phyloP scores from a whole-genome alignment of 2,888 invertebrate genomes.

The Phyllotreta striolata region DNA sequence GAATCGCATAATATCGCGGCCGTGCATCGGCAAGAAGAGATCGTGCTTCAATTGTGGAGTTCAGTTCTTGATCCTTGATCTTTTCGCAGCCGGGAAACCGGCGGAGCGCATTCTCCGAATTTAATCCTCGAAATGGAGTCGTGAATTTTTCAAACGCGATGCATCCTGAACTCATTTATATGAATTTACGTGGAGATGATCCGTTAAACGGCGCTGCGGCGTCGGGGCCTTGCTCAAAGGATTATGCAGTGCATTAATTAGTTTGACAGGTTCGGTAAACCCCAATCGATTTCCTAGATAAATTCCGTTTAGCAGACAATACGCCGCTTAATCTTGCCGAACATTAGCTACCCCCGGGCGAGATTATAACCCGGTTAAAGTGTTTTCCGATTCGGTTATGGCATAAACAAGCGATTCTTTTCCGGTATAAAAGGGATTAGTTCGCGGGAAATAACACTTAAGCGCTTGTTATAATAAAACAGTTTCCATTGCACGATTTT shows the following conservation, averaged over 20 bases:
- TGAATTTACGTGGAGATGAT: not conserved
- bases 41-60: constrained; percentile 39
- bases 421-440: not conserved
- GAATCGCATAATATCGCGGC: constrained; percentile 36
- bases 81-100: not conserved
- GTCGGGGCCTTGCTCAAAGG: constrained; percentile 16
- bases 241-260: constrained; percentile 31
- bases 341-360: constrained; percentile 20
- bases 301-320: constrained; percentile 30
- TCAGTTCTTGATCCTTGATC: constrained; percentile 30
- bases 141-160: too few species aligned
- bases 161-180: too few species aligned
- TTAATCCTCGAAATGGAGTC: too few species aligned
- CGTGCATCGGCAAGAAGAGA: constrained; percentile 39
- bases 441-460: too few species aligned
- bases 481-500: too few species aligned
- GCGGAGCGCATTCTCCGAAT: too few species aligned
- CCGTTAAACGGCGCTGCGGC: constrained; percentile 5
- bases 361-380: constrained; percentile 15
- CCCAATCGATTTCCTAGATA: constrained; percentile 27
- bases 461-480: too few species aligned
- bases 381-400: constrained; percentile 6
- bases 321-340: constrained; percentile 26
- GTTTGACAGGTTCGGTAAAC: constrained; percentile 28
- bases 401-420: not conserved